Evolutionary conservation across 2,797 vertebrate genomes (phyloP).

Genomic region (Sebastes reedi): DNA sequence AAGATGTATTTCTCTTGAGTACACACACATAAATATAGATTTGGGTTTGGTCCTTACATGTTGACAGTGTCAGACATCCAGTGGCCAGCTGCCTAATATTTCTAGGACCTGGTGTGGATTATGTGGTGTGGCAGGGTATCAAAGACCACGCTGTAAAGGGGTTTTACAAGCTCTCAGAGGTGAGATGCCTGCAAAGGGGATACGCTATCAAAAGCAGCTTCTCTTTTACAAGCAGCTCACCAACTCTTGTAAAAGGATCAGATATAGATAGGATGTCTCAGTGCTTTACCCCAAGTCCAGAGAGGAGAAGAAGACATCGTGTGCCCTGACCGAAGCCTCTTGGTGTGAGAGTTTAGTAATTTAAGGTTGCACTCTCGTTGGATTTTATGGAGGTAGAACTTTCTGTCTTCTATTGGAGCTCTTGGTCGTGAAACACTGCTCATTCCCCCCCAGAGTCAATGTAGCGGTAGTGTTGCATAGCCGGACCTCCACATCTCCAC

Average conservation of each 20-base stretch:
- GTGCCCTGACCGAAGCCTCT: conserved; percentile 44
- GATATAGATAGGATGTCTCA: conserved; percentile 60
- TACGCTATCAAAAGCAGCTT: conserved; percentile 75
- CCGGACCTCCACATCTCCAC: not conserved
- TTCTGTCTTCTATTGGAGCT: conserved; percentile 20
- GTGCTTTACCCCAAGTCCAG: conserved; percentile 22
- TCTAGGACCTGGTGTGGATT: conserved; percentile 59
- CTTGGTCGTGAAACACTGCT: conserved; percentile 28
- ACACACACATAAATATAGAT: not conserved
- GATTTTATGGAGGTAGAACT: conserved; percentile 58
- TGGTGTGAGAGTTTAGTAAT: conserved; percentile 42
- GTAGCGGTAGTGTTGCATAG: not conserved
- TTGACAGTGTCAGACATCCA: conserved; percentile 36
- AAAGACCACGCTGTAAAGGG: conserved; percentile 63
- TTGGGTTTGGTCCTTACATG: conserved; percentile 16
- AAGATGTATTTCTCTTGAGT: conserved; percentile 1
- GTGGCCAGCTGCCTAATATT: conserved; percentile 62
- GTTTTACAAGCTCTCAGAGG: conserved; percentile 74
- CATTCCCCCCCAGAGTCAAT: not conserved
- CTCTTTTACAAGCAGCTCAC: conserved; percentile 73
- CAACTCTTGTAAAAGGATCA: conserved; percentile 68
- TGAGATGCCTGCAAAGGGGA: conserved; percentile 69
- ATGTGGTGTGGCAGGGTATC: conserved; percentile 65
- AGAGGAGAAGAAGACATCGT: conserved; percentile 51
- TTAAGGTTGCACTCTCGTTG: conserved; percentile 44